A percentile compares a stretch with the other conserved stretches of the same genome.
Conservation (phyloP, 1,140 invertebrate genomes). For the Cotesia vestalis region DNA sequence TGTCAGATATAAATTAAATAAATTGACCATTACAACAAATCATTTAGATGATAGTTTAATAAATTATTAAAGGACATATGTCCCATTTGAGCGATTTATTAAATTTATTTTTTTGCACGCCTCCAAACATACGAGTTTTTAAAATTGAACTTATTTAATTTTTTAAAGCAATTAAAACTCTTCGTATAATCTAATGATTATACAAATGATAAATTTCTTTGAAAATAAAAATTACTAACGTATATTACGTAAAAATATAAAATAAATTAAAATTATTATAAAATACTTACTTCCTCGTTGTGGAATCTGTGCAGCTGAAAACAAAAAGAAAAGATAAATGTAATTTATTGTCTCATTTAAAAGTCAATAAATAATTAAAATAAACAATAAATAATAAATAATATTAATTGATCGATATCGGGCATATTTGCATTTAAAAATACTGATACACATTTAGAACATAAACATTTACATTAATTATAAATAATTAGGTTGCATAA, state of each 20-base stretch:
- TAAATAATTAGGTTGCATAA: conserved; percentile 62
- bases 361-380: conserved; percentile 1
- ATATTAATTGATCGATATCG: conserved; percentile 24
- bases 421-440: conserved; percentile 44
- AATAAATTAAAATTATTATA: conserved; percentile 1
- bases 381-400: neutral
- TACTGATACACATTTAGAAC: conserved; percentile 62
- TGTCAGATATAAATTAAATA: no score
- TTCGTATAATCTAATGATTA: no score
- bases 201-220: no score
- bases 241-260: conserved; percentile 1
- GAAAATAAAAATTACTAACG: neutral
- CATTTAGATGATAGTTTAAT: no score
- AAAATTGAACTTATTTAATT: no score
- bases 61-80: no score
- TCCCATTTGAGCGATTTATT: no score
- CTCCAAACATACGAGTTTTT: no score
- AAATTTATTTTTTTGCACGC: no score
- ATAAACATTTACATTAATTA: conserved; percentile 63
- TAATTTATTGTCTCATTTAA: conserved; percentile 46
- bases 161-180: no score
- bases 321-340: conserved; percentile 66
- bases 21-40: no score
- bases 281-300: conserved; percentile 83
- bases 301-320: conserved; percentile 88